Base-by-base conservation (phyloP, 2,888 invertebrate species). In the Auanema sp. region DNA sequence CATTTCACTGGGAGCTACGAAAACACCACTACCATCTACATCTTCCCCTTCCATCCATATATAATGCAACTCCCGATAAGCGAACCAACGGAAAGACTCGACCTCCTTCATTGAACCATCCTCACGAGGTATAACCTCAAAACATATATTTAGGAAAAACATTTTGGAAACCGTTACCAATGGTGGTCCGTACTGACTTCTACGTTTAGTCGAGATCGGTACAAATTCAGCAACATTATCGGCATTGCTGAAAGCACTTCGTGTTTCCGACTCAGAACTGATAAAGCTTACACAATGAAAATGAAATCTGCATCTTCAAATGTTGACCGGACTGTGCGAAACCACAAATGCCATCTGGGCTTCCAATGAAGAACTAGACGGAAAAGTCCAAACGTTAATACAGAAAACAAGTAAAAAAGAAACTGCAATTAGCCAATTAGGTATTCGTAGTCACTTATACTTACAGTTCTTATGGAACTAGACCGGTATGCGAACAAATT, bases 281-380 rank as follows among this genome's bases (percentile, higher is more conserved):
- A 43, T 12, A 43, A 43, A 43, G n/a, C 74, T 55, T 49, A 82
- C 82, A 71, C 64, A 43, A 82, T 71, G 8, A 79, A 66, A 11
- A 83, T 69, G 44, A 78, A 64, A 49, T 80, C 75, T 18, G 82
- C 79, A 5, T 63, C 53, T 8, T 71, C 70, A 43, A 82, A 68
- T 1, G 69, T 60, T 49, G 73, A 78, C 21, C 64, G 62, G 51
- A 60, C 60, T n/a, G 75, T 60, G n/a, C 76, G 69, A 52, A 68
- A 69, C 50, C 58, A 41, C 12, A 79, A 71, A 24, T 72, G 61
- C 56, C 64, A 67, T 53, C 66, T 62, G 6, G 75, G 70, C 23
- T 64, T 64, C 83, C 83, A 84, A 58, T 83, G 72, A n/a, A 83
- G 66, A 14, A 84, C n/a, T 18, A 83, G 69, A 8, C 78, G 75